These are phyloP conservation scores for Chloropsis cyanopogon DNA, from an alignment of 2,113 vertebrate species.

Conservation along the genomic window DNA sequence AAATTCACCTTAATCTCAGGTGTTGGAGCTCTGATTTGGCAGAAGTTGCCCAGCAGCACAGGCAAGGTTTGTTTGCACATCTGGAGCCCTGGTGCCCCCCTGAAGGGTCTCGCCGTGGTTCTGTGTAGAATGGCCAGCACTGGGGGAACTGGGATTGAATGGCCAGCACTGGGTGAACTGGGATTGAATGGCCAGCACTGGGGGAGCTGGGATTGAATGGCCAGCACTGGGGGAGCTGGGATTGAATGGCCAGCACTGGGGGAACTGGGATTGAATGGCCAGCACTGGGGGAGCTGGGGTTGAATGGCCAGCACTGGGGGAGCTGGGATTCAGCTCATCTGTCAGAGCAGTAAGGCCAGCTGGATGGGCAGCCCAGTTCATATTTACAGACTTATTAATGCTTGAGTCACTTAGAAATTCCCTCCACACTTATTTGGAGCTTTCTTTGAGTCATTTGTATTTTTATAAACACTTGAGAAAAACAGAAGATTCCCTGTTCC, in stretches of 20 bases:
- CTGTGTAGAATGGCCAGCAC: background rate
- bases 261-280: too few species aligned
- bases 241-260: too few species aligned
- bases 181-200: too few species aligned
- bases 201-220: too few species aligned
- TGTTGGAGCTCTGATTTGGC: background rate
- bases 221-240: too few species aligned
- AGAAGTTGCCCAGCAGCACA: background rate
- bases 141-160: too few species aligned
- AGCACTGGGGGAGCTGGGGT: too few species aligned
- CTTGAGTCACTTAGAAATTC: background rate
- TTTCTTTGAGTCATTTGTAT: background rate
- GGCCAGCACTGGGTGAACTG: too few species aligned
- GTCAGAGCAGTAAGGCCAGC: background rate
- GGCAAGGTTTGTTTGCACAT: accelerated
- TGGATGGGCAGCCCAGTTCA: background rate
- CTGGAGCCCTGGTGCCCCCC: accelerated
- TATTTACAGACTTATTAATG: background rate
- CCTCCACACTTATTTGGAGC: background rate
- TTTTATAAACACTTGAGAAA: background rate
- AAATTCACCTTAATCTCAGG: background rate
- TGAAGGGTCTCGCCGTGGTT: accelerated
- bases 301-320: background rate
- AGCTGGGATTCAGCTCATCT: background rate
- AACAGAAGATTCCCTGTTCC: background rate